Base-by-base conservation (phyloP, 1,140 invertebrate species). In the Eriosoma lanigerum region DNA sequence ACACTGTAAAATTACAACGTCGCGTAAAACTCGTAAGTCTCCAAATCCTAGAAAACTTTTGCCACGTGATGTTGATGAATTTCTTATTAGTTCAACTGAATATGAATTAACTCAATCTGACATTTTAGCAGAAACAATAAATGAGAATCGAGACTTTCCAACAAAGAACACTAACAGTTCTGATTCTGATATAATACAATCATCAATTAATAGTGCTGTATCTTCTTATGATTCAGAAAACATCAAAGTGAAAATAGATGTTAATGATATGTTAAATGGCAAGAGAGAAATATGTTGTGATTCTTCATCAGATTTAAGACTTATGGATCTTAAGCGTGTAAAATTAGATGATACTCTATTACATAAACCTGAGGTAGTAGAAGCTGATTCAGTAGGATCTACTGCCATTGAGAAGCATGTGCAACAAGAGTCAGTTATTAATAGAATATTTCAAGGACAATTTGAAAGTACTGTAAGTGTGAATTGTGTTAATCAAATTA, bases 361-460 rank as follows among this genome's bases (percentile, higher is more conserved):
- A 21, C 21, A 21, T 50, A 70, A 75, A 8, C 38, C 17, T 26
- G 75, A 78, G 10, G 12, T 78, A 4, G 75, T 60, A 19, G 75
- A 78, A 70, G 48, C 81, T 32, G 82, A 82, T 24, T 76, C 70
- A 13, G 56, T 72, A 60, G 64, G 46, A 32, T 66, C 50, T 66
- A 84, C 85, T 4, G 81, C 82, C 50, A 86, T 87, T 60, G 88
- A 89, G 48, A 83, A 86, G 5, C 87, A 87, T 81, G 90, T 89
- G 1, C 89, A 91, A 62, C 89, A 91, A 58, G 88, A 88, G 81
- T 78, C 75, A 83, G 86, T 92, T 50, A 89, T 93, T 66, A 90
- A 91, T n/a, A 88, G 90, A 83, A 91, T 90, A 38, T 92, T 92
- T 85, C 90, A 92, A 85, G 91, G 91, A 81, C 90, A 92, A 83